Base-by-base conservation (phyloP, 2,797 vertebrate species). In the Petrocephalus schoutedeni region DNA sequence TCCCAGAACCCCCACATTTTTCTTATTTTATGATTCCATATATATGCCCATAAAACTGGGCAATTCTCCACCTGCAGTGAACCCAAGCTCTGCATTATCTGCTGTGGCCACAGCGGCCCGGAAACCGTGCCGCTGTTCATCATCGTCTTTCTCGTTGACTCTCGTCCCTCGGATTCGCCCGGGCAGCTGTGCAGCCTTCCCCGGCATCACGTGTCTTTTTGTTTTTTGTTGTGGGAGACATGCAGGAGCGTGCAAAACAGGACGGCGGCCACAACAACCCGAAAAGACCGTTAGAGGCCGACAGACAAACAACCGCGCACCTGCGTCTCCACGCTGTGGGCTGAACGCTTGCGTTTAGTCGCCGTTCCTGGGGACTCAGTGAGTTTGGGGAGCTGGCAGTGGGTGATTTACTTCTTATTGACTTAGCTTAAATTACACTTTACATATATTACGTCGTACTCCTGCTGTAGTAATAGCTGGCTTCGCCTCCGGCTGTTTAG, bases 171-270 rank as follows among this genome's bases (percentile, higher is more conserved):
- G 74, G 80, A 87, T 84, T 89, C 88, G 54, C 86, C 32, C 7
- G 82, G 82, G 49, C 95, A 96, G 95, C 94, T 96, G 95, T 95
- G 91, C 91, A 85, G 90, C 86, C 21, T 87, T 92, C 93, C 95
- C 95, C 95, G 94, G 92, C 94, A 94, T 95, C 92, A 92, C 95
- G 95, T 95, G 94, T 95, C 94, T 94, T 91, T 94, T 89, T 92
- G 90, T 90, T 90, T 89, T 88, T 32, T 89, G 49, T 88, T 91
- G 87, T 87, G 86, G 57, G 88, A 91, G 91, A 93, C 90, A 91
- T 2, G 89, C 87, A 92, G 91, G 90, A 92, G 92, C 90, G 90
- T 91, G 92, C 92, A 94, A 95, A 95, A 95, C 94, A 95, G 94
- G 91, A 92, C 92, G 93, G 92, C 93, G 95, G 95, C 95, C 94